phyloP scores from a whole-genome alignment of 1,140 invertebrate genomes.

The Lepidurus couesii region DNA sequence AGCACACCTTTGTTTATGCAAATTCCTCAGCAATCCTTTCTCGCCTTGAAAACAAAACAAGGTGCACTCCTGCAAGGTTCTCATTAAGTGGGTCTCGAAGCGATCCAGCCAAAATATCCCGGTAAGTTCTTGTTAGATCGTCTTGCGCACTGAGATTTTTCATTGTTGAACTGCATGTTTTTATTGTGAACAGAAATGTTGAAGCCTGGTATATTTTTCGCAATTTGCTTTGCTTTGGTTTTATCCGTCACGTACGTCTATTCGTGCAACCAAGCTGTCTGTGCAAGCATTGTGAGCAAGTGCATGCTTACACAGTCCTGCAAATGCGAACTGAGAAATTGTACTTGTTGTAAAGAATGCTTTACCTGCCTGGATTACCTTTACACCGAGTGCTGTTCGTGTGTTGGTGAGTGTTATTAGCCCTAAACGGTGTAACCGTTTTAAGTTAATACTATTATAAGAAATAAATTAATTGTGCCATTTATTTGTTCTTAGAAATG shows the following conservation, averaged over 20 bases:
- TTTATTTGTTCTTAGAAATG: slow-evolving; percentile 57
- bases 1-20: slow-evolving; percentile 19
- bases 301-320: slow-evolving; percentile 92
- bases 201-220: background rate
- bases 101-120: too few species aligned
- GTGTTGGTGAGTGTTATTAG: slow-evolving; percentile 65
- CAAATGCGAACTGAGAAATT: slow-evolving; percentile 82
- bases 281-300: slow-evolving; percentile 89
- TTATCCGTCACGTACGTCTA: slow-evolving; percentile 28
- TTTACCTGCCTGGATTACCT: slow-evolving; percentile 79
- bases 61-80: background rate
- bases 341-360: slow-evolving; percentile 88
- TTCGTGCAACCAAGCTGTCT: slow-evolving; percentile 78
- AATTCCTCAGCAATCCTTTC: background rate
- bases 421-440: background rate
- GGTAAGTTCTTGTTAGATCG: too few species aligned
- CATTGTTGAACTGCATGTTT: background rate
- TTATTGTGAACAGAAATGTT: background rate
- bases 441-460: background rate
- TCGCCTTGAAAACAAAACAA: background rate
- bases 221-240: background rate
- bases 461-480: background rate
- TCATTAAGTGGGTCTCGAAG: too few species aligned
- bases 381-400: slow-evolving; percentile 90
- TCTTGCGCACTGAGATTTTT: too few species aligned